A percentile compares a stretch with the other conserved stretches of the same genome.
Evolutionary conservation across 92 coral and sea anemone genomes (phyloP).

Genomic region (Porites evermanni): DNA sequence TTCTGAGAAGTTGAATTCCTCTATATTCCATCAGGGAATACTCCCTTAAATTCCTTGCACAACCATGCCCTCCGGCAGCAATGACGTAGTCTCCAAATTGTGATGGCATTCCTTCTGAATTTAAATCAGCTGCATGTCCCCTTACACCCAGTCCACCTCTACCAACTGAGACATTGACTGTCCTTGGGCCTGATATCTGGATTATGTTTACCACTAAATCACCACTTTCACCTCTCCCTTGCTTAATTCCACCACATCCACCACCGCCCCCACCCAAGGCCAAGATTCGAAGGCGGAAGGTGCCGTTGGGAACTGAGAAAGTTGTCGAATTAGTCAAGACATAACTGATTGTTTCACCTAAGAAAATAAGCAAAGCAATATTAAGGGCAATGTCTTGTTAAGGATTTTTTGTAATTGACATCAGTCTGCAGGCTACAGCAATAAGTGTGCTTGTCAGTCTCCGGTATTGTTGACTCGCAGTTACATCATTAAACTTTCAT

Average conservation of each 20-base stretch:
- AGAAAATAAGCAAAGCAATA: neutral
- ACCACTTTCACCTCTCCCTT: slow-evolving; percentile 42
- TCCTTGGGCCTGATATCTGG: slow-evolving; percentile 9
- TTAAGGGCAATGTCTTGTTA: neutral
- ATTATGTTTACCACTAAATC: slow-evolving; percentile 13
- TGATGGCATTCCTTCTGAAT: slow-evolving; percentile 25
- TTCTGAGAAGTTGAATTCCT: slow-evolving; percentile 24
- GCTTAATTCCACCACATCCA: slow-evolving; percentile 46
- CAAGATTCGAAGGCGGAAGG: slow-evolving; percentile 50
- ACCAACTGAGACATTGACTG: slow-evolving; percentile 57
- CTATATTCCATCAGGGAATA: neutral
- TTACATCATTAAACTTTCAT: too few relatives aligned
- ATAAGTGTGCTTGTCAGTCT: neutral
- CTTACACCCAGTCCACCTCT: slow-evolving; percentile 43
- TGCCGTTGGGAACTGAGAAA: slow-evolving; percentile 31
- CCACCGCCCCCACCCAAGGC: slow-evolving; percentile 64
- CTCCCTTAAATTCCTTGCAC: neutral
- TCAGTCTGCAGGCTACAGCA: neutral
- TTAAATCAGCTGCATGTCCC: slow-evolving; percentile 21
- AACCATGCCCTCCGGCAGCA: slow-evolving; percentile 38
- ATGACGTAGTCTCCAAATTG: slow-evolving; percentile 24
- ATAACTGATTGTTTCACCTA: neutral
- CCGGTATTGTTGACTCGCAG: neutral
- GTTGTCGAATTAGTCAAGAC: slow-evolving; percentile 8
- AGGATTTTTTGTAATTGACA: neutral